phyloP scores from a whole-genome alignment of 2,888 invertebrate species.

The Falcaria lacertinaria region DNA sequence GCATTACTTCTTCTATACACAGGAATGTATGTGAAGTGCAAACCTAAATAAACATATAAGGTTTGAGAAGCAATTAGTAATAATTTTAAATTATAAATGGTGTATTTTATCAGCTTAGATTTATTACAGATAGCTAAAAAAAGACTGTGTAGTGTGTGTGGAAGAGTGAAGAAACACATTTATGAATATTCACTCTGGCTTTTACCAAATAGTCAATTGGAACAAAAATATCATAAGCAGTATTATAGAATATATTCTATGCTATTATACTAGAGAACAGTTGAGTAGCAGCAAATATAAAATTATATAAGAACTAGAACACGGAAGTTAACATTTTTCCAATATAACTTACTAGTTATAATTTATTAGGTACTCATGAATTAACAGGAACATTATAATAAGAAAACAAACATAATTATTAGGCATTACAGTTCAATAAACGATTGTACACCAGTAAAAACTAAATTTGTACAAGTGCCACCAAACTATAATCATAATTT shows the following conservation, averaged over 20 bases:
- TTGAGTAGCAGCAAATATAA: no score
- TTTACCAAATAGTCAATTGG: no score
- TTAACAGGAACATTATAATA: conserved; percentile 33
- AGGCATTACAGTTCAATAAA: conserved; percentile 11
- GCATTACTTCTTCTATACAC: neutral
- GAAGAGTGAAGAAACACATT: no score
- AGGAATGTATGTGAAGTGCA: conserved; percentile 29
- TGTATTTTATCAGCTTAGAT: neutral
- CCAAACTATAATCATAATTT: no score
- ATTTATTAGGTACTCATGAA: conserved; percentile 17
- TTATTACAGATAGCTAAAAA: conserved; percentile 5
- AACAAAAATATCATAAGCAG: no score
- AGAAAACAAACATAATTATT: conserved; percentile 12
- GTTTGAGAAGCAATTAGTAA: no score
- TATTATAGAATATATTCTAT: no score
- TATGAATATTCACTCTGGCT: no score
- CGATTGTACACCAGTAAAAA: neutral
- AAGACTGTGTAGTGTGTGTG: conserved; percentile 15
- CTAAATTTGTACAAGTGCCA: conserved; percentile 3
- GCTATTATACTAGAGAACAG: no score
- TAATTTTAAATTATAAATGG: conserved; percentile 3
- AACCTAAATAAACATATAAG: conserved; percentile 9
- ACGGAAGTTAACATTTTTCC: no score
- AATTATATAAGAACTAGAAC: no score
- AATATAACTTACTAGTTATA: no score